Evolutionary conservation across 2,797 vertebrate genomes (phyloP), one percentile per base, ranked within the genome.

Genomic region (Sternarchorhynchus goeldii): DNA sequence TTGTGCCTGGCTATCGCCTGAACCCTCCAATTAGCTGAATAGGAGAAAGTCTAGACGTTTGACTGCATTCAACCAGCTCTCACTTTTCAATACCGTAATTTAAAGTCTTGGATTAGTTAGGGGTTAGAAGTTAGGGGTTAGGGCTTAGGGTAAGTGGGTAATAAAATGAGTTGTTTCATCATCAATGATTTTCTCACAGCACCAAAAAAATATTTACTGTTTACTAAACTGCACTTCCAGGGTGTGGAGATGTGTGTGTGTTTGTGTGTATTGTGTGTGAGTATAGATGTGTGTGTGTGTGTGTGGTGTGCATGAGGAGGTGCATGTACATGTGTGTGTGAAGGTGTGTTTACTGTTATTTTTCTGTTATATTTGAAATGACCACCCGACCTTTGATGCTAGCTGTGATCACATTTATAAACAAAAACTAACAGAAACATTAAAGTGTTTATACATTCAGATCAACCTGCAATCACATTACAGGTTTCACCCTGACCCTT

Each of bases 401-500:
- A 86, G 85, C 88, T 89, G 85, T 88, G 91, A 89, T 92, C 90
- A 75, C 55, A 58, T 90, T 91, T 50, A 91, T 90, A 92, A 90
- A 91, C 60, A 89, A 82, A 93, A 92, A 92, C 90, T 87, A 86
- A 88, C 89, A 92, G 88, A 89, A 90, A 91, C 90, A 87, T 79
- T 82, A 25, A 89, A 90, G 91, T 92, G 90, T 93, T 92, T 79
- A 78, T 94, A 94, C 93, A 94, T 94, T 94, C 93, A 94, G 88
- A 90, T 93, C 90, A 93, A 93, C 93, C 93, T 81, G 79, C 64
- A 59, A 85, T 90, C 78, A 83, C 93, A 86, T 90, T 80, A 81
- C 92, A 92, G 90, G 92, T 91, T 93, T 92, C 88, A 91, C 58
- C 57, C 12, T 50, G 14, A 50, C 12, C 25, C 25, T 25, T 25